A percentile compares a stretch with the other conserved stretches of the same genome.
Conservation (phyloP, 1,140 invertebrate genomes). For the Rhyzopertha dominica region DNA sequence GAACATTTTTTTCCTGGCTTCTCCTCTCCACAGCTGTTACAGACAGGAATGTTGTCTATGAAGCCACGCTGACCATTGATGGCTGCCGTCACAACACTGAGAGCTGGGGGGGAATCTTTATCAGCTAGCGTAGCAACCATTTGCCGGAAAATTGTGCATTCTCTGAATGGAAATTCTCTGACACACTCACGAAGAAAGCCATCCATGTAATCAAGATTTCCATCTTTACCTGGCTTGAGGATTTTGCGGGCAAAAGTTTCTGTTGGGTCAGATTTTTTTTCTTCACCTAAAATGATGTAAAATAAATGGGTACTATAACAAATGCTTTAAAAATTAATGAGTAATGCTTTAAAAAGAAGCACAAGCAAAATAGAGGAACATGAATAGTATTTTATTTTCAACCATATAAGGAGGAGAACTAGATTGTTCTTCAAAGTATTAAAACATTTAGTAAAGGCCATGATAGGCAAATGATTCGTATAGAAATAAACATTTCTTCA, state of each 20-base stretch:
- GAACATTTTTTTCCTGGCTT: constrained; percentile 89
- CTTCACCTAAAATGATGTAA: constrained; percentile 47
- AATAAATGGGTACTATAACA: too few relatives aligned
- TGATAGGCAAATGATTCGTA: too few relatives aligned
- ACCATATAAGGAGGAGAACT: too few relatives aligned
- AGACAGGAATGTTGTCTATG: constrained; percentile 65
- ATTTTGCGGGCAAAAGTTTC: constrained; percentile 70
- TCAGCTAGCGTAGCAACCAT: constrained; percentile 69
- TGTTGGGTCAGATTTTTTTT: constrained; percentile 62
- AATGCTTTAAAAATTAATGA: too few relatives aligned
- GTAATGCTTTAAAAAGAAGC: too few relatives aligned
- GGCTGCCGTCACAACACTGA: constrained; percentile 72
- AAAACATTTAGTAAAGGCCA: too few relatives aligned
- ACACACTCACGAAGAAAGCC: constrained; percentile 77
- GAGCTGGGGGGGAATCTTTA: constrained; percentile 62
- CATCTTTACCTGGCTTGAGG: constrained; percentile 69
- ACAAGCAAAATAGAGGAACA: too few relatives aligned
- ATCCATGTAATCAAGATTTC: constrained; percentile 76
- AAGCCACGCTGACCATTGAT: constrained; percentile 85
- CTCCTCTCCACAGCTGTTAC: constrained; percentile 84
- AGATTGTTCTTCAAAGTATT: too few relatives aligned
- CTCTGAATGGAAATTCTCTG: constrained; percentile 80
- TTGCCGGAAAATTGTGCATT: constrained; percentile 81
- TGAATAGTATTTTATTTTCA: too few relatives aligned
- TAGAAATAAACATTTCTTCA: too few relatives aligned